Percentiles rank a stretch among this genome's conserved stretches.
Conservation (phyloP, 2,888 invertebrate species). For the Ophraella communa region DNA sequence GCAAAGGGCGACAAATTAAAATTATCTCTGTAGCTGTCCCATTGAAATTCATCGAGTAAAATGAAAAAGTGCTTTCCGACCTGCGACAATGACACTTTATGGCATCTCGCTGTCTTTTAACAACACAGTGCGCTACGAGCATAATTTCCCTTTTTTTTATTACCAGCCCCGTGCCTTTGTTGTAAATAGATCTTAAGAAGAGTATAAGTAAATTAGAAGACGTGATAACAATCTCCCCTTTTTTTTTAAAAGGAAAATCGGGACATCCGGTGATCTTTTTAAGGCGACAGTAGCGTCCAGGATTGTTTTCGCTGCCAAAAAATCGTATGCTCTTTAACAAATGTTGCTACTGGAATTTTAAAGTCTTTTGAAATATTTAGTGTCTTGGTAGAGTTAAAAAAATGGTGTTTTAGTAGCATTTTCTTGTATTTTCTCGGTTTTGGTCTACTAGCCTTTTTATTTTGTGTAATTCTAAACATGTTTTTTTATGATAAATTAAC, state of each 20-base stretch:
- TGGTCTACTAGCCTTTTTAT: too few relatives aligned
- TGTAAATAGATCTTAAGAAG: slow-evolving; percentile 78
- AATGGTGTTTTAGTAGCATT: too few relatives aligned
- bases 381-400: too few relatives aligned
- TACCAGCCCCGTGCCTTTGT: slow-evolving; percentile 56
- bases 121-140: slow-evolving; percentile 36
- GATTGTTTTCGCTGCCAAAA: not conserved
- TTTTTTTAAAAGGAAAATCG: slow-evolving; percentile 53
- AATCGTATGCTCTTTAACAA: too few relatives aligned
- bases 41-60: slow-evolving; percentile 31
- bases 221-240: slow-evolving; percentile 79
- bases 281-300: slow-evolving; percentile 19
- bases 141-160: slow-evolving; percentile 54
- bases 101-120: slow-evolving; percentile 30
- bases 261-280: slow-evolving; percentile 44
- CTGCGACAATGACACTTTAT: slow-evolving; percentile 36
- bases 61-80: slow-evolving; percentile 34
- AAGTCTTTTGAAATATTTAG: too few relatives aligned
- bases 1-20: slow-evolving; percentile 29
- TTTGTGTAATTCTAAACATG: too few relatives aligned
- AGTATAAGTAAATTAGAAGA: slow-evolving; percentile 83
- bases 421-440: too few relatives aligned
- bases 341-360: too few relatives aligned
- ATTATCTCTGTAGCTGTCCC: slow-evolving; percentile 27
- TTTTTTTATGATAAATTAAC: too few relatives aligned